Conservation (phyloP, 2,888 invertebrate genomes). For the Agapetus fuscipes region DNA sequence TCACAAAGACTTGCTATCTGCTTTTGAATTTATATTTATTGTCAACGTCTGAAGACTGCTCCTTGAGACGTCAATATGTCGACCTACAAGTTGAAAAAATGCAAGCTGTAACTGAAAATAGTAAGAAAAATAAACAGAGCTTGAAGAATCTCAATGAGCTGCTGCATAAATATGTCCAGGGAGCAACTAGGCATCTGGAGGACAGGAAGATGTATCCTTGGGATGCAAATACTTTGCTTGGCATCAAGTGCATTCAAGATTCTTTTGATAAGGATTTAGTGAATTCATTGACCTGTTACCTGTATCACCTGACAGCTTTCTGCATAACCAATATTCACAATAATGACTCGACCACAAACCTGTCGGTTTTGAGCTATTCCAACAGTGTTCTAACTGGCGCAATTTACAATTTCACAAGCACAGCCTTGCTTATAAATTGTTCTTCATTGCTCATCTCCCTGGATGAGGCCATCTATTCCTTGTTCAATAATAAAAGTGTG, state of each 20-base stretch:
- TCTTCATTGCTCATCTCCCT: constrained; percentile 37
- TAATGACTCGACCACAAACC: no score
- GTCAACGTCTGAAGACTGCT: constrained; percentile 30
- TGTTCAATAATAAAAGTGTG: constrained; percentile 28
- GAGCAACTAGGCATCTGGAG: no score
- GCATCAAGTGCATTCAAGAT: no score
- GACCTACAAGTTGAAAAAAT: constrained; percentile 1
- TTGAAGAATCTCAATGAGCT: no score
- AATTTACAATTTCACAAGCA: constrained; percentile 39
- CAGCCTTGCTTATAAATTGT: constrained; percentile 46
- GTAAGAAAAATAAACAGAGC: no score
- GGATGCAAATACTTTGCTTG: constrained; percentile 13
- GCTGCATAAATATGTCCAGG: no score
- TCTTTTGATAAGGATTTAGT: no score
- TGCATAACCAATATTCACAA: no score
- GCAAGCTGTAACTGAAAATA: no score
- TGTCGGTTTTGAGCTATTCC: constrained; percentile 44
- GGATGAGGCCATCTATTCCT: constrained; percentile 34
- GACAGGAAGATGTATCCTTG: no score
- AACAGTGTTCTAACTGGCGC: constrained; percentile 35
- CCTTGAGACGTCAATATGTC: constrained; percentile 25
- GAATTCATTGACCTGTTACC: no score
- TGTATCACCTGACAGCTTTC: no score
- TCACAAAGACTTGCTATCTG: neutral
- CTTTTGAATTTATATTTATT: constrained; percentile 27